Conservation (phyloP, 2,113 vertebrate species). For the Ammodytes dubius region DNA sequence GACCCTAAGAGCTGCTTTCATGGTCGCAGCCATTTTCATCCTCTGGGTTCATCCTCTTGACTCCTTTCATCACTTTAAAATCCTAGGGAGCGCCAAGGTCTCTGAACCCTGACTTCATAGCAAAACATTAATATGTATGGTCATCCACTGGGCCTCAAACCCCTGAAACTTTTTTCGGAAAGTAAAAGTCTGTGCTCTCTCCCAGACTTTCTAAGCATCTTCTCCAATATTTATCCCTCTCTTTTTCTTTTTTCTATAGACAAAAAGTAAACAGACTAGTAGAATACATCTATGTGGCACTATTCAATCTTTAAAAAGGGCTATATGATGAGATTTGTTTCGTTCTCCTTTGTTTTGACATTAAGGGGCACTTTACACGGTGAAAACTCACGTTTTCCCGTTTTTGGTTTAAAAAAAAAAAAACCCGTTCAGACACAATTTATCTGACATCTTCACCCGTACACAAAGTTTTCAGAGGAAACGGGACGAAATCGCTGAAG, state of each 20-base stretch:
- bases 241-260: not conserved
- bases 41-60: not conserved
- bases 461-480: too few species aligned
- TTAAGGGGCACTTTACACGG: too few species aligned
- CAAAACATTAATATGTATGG: conserved; percentile 46
- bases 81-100: conserved; percentile 13
- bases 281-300: not conserved
- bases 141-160: not conserved
- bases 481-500: too few species aligned
- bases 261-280: not conserved
- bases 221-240: not conserved
- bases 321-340: conserved; percentile 25
- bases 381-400: too few species aligned
- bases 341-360: conserved; percentile 27
- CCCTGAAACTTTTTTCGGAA: conserved; percentile 7
- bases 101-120: conserved; percentile 33
- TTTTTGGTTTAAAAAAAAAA: too few species aligned
- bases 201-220: not conserved
- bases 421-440: too few species aligned
- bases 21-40: conserved; percentile 4
- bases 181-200: conserved; percentile 11
- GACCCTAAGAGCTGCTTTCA: conserved; percentile 29
- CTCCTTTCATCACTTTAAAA: conserved; percentile 35
- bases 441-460: too few species aligned
- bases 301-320: conserved; percentile 3